phyloP scores from a whole-genome alignment of 2,113 vertebrate species.

The Plestiodon gilberti region DNA sequence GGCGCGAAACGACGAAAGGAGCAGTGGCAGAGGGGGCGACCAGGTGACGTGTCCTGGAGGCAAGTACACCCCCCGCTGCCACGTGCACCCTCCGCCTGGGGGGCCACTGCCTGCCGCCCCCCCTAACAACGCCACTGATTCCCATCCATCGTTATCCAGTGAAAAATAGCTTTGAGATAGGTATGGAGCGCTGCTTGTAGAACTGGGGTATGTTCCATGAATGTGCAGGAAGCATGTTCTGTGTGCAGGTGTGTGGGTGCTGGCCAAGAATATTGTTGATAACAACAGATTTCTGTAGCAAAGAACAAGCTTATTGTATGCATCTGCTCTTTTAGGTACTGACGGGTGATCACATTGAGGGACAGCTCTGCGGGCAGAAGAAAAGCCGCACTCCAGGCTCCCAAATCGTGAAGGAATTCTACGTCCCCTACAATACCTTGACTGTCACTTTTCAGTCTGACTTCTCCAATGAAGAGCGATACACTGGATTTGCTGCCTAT shows the following conservation, averaged over 20 bases:
- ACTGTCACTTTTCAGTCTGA: constrained; percentile 84
- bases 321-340: constrained; percentile 75
- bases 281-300: rapidly evolving
- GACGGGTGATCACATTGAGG: constrained; percentile 68
- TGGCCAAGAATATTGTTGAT: background rate
- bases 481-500: constrained; percentile 88
- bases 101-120: too few species aligned
- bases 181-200: background rate
- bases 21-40: too few species aligned
- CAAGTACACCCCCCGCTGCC: too few species aligned
- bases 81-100: too few species aligned
- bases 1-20: too few species aligned
- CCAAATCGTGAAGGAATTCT: constrained; percentile 77
- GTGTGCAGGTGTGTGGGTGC: background rate
- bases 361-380: constrained; percentile 79
- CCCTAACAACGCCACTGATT: background rate
- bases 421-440: constrained; percentile 76
- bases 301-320: constrained; percentile 2
- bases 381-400: constrained; percentile 67
- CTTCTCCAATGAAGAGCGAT: constrained; percentile 87
- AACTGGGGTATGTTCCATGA: too few species aligned
- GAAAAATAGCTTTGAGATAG: background rate
- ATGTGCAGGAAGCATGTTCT: too few species aligned
- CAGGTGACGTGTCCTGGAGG: too few species aligned
- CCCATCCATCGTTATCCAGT: background rate